Percentiles rank a stretch among this genome's conserved stretches.
These are phyloP conservation scores for Cheilosia urbana DNA, from an alignment of 2,888 invertebrate genomes.

Conservation along the genomic window DNA sequence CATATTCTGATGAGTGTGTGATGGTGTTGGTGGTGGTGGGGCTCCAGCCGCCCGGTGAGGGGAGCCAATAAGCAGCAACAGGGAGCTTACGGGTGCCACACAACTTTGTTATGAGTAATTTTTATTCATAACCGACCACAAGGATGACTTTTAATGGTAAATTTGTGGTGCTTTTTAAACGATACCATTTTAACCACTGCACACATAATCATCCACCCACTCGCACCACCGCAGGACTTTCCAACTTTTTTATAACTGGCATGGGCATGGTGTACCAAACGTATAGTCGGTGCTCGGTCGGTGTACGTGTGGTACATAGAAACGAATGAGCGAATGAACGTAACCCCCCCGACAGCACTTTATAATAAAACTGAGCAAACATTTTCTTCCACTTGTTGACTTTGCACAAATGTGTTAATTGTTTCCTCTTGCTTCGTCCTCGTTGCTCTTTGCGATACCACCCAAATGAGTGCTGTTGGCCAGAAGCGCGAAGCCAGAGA, in stretches of 20 bases:
- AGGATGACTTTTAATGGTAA: slow-evolving; percentile 71
- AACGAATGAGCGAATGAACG: background rate
- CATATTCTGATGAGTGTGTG: background rate
- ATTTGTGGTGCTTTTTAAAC: slow-evolving; percentile 67
- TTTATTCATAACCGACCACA: slow-evolving; percentile 71
- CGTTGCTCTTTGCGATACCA: slow-evolving; percentile 25
- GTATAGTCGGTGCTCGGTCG: background rate
- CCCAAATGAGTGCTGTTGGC: slow-evolving; percentile 40
- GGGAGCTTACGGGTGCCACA: slow-evolving; percentile 15
- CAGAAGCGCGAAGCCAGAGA: slow-evolving; percentile 33
- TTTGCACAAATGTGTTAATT: slow-evolving; percentile 74
- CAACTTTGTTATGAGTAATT: slow-evolving; percentile 68
- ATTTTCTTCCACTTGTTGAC: slow-evolving; percentile 72
- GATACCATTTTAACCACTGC: slow-evolving; percentile 48
- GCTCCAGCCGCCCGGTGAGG: background rate
- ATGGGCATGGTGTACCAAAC: slow-evolving; percentile 22
- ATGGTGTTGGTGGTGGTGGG: background rate
- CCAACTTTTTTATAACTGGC: slow-evolving; percentile 43
- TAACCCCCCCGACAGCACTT: slow-evolving; percentile 35
- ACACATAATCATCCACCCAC: slow-evolving; percentile 27
- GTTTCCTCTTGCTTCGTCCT: slow-evolving; percentile 63
- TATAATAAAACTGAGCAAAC: slow-evolving; percentile 73
- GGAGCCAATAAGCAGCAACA: slow-evolving; percentile 50
- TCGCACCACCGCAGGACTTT: slow-evolving; percentile 38
- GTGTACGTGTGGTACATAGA: background rate